Evolutionary conservation across 1,140 invertebrate species (phyloP), one percentile per base, ranked within the genome.

Genomic region (Tetragonula clypearis): DNA sequence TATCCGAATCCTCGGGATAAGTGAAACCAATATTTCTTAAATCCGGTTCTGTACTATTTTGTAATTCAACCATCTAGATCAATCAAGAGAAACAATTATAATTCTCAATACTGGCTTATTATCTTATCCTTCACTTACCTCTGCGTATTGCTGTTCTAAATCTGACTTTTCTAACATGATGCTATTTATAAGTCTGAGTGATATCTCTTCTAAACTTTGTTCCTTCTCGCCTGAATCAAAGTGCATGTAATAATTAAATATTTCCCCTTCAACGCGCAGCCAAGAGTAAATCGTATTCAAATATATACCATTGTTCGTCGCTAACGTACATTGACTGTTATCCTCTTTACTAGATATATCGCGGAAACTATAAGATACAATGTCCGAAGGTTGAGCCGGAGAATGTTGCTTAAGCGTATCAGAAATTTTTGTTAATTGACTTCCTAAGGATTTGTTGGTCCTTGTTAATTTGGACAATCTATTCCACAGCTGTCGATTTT

Each of bases 401-500:
- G 92, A 87, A 91, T 94, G 95, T 89, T 95, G 95, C 90, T 93
- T 94, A 75, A 95, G 88, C 9, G 93, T 94, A 86, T 95, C 95
- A 82, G 94, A 95, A 78, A 96, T 96, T 91, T 95, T 95, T 73
- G 92, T 95, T 81, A 95, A 93, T 83, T 95, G 95, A 79, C 91
- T 95, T 76, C 94, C 95, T 79, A 95, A 90, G 53, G 93, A 93
- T 87, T 95, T 94, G 89, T 96, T 96, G 21, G 95, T 95, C 92
- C 96, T 95, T 2, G 95, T 96, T 68, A 97, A 93, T 91, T 95
- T 95, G 2, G 96, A 96, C 53, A 98, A 94, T 90, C 96, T 96
- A 75, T 95, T 96, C 97, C 97, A 98, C 35, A 98, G 93, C 83
- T 96, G 96, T 90, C 96, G 96, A 93, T 98, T 98, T 94, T 98